Conservation (phyloP, 2,113 vertebrate genomes). For the Colinus virginianus region DNA sequence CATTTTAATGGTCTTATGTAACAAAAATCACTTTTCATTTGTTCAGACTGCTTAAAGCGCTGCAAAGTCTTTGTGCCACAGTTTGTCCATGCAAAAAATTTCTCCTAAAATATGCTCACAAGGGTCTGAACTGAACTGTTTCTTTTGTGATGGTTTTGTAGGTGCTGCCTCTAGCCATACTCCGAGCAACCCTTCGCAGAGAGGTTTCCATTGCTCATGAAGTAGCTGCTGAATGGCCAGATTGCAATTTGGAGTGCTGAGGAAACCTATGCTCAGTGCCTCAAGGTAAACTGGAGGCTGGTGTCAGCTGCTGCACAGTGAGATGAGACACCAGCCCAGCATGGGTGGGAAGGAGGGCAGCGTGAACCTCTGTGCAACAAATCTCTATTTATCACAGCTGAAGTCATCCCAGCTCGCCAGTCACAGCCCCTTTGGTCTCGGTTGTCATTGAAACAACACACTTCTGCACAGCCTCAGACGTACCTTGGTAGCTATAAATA, state of each 20-base stretch:
- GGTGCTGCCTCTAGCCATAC: neutral
- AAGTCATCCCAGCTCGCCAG: neutral
- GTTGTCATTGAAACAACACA: neutral
- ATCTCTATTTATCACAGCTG: neutral
- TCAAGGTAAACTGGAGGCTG: neutral
- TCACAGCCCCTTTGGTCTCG: neutral
- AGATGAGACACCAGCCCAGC: neutral
- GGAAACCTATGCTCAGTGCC: neutral
- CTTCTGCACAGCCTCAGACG: neutral
- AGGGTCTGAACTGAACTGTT: neutral
- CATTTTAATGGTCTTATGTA: constrained; percentile 12
- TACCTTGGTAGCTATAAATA: neutral
- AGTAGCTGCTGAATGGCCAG: accelerated
- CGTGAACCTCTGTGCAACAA: neutral
- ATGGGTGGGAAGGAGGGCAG: neutral
- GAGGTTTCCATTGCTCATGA: neutral
- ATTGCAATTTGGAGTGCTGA: neutral
- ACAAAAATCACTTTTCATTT: neutral
- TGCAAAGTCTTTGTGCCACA: neutral
- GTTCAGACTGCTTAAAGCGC: neutral
- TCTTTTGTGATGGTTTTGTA: neutral
- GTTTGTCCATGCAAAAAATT: neutral
- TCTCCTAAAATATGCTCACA: neutral
- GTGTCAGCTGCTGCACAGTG: neutral
- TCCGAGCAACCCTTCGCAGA: neutral